Percentiles rank a stretch among this genome's conserved stretches.
Conservation (phyloP, 2,888 invertebrate species). For the Aromia moschata region DNA sequence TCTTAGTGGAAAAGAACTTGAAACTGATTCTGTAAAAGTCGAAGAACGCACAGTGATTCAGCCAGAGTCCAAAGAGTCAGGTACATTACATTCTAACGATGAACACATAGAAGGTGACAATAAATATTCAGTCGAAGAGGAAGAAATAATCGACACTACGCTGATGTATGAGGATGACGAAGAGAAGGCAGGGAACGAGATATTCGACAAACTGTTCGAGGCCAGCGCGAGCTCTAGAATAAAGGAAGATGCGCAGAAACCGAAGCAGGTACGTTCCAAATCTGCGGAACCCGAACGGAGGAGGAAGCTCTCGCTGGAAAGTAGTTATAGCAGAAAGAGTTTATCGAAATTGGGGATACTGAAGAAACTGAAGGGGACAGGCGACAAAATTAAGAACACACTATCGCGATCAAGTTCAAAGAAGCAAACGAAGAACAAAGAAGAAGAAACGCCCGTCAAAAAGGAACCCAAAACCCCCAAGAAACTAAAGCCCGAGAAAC, state of each 20-base stretch:
- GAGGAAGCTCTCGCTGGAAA: conserved; percentile 53
- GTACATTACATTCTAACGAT: too few species aligned
- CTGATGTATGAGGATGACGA: conserved; percentile 13
- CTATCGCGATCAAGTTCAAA: conserved; percentile 44
- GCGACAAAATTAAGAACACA: conserved; percentile 55
- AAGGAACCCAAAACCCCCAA: conserved; percentile 33
- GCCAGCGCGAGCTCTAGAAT: conserved; percentile 29
- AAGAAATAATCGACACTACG: conserved; percentile 14
- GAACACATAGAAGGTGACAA: not conserved
- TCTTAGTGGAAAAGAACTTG: not conserved
- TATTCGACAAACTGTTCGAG: conserved; percentile 44
- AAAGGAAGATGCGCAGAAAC: conserved; percentile 12
- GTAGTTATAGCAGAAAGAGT: conserved; percentile 55
- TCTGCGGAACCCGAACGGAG: conserved; percentile 55
- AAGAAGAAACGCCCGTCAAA: conserved; percentile 31
- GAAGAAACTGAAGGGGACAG: conserved; percentile 55
- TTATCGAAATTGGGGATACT: conserved; percentile 51
- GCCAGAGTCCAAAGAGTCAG: too few species aligned
- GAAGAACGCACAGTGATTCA: too few species aligned
- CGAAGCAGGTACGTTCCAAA: conserved; percentile 46
- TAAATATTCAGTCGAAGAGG: conserved; percentile 1
- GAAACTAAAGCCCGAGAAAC: conserved; percentile 30
- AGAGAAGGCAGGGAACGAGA: conserved; percentile 30
- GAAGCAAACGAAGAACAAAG: conserved; percentile 37
- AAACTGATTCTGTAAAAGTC: conserved; percentile 2